phyloP scores from a whole-genome alignment of 2,797 vertebrate species.

The Danio aesculapii region DNA sequence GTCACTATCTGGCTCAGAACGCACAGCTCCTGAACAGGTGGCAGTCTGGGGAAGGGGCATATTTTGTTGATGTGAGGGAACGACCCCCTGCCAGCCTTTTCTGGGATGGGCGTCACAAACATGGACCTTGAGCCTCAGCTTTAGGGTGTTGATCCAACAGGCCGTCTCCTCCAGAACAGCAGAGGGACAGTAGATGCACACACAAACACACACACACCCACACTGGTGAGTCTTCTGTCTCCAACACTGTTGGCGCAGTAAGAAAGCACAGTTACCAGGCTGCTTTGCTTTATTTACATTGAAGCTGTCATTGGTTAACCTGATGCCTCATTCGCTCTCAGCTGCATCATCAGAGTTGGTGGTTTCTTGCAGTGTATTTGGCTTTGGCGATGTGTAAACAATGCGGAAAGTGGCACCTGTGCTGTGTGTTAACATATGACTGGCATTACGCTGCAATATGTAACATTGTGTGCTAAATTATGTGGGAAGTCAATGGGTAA shows the following conservation, averaged over 20 bases:
- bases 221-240: conserved; percentile 37
- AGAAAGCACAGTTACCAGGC: conserved; percentile 34
- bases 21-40: conserved; percentile 72
- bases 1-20: conserved; percentile 67
- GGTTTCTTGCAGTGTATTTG: not conserved
- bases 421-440: conserved; percentile 45
- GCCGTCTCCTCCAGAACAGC: conserved; percentile 60
- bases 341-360: not conserved
- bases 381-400: conserved; percentile 20
- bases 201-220: conserved; percentile 24
- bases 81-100: conserved; percentile 63
- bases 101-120: conserved; percentile 62
- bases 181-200: conserved; percentile 53
- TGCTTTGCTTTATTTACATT: conserved; percentile 55
- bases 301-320: conserved; percentile 37
- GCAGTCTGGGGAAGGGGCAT: conserved; percentile 66
- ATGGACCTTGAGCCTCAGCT: conserved; percentile 67
- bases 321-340: conserved; percentile 39
- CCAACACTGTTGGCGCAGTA: conserved; percentile 21
- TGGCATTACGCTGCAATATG: conserved; percentile 42
- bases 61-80: conserved; percentile 67
- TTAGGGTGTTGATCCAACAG: conserved; percentile 73
- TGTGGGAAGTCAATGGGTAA: conserved; percentile 47
- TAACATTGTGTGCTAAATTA: conserved; percentile 49
- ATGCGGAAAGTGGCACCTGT: conserved; percentile 44